phyloP scores from a whole-genome alignment of 1,140 invertebrate genomes.

The Aphelinus atriplicis region DNA sequence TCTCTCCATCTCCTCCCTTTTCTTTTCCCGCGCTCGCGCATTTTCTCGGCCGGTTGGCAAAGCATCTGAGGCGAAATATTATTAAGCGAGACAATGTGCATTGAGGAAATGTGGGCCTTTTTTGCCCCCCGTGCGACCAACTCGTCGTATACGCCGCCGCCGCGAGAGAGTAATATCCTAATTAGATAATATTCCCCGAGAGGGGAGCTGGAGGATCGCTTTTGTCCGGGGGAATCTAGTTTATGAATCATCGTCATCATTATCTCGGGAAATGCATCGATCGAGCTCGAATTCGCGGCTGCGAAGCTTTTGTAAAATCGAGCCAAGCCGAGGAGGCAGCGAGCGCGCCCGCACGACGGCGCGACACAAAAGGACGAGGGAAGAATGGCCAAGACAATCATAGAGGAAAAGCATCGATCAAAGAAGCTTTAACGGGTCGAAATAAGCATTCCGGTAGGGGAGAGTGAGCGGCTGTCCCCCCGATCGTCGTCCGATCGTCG shows the following conservation, averaged over 20 bases:
- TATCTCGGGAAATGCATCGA: too few relatives aligned
- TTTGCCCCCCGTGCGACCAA: background rate
- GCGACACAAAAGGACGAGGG: background rate
- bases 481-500: background rate
- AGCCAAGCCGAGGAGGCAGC: background rate
- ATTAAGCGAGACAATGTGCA: constrained; percentile 11
- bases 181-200: too few relatives aligned
- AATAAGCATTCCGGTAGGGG: constrained; percentile 15
- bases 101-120: background rate
- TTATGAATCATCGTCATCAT: too few relatives aligned
- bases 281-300: too few relatives aligned
- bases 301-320: too few relatives aligned
- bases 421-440: constrained; percentile 2
- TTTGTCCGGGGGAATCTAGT: too few relatives aligned
- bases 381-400: background rate
- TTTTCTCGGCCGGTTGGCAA: constrained; percentile 16
- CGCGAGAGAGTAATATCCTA: too few relatives aligned
- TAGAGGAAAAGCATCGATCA: constrained; percentile 7
- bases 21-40: background rate
- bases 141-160: too few relatives aligned
- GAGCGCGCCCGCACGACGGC: background rate
- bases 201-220: too few relatives aligned
- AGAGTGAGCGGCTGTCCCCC: background rate
- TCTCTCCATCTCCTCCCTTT: background rate
- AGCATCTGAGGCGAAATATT: constrained; percentile 2